Base-by-base conservation (phyloP, 2,797 vertebrate species). In the Myotis myotis region DNA sequence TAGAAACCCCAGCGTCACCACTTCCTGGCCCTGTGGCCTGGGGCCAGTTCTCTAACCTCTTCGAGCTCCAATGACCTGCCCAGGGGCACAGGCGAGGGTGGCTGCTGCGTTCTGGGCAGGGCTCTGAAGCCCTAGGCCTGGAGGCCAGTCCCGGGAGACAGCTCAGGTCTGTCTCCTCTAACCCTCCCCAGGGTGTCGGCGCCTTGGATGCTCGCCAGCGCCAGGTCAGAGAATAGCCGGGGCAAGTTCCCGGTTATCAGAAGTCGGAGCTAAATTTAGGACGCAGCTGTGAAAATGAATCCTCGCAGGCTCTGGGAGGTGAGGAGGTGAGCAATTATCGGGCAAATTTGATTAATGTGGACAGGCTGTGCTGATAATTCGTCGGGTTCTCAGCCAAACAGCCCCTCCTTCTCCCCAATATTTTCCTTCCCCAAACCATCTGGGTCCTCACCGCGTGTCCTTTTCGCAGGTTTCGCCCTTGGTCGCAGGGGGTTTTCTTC, bases 181-280 rank as follows among this genome's bases (percentile, higher is more conserved):
- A 28, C 60, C 78, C 23, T 33, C 44, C 33, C 41, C 2, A 8
- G 60, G 16, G n/a, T 53, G 38, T 75, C 11, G 1, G 89, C 49
- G 28, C 30, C 87, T 92, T 82, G 91, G 87, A 55, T 75, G 33
- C 28, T 47, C 16, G 49, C 95, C 95, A 96, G 89, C 60, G 64
- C 68, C 71, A 91, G 91, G 89, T 81, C 94, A 85, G 91, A 60
- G 89, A 80, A 76, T n/a, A 93, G 81, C 44, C 1, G 2, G 55
- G 74, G 74, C 81, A 71, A 38, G 85, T 68, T 68, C 93, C 87
- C 0, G 0, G 85, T 83, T 96, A 97, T 97, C 97, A 96, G 93
- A 68, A 94, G 66, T 70, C 60, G n/a, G 82, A 78, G 92, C 95
- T 97, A 96, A 96, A 96, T 96, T 95, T 97, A 97, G 95, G 84